A percentile compares a stretch with the other conserved stretches of the same genome.
Evolutionary conservation across 2,113 vertebrate species (phyloP).

Genomic region (Uria lomvia): DNA sequence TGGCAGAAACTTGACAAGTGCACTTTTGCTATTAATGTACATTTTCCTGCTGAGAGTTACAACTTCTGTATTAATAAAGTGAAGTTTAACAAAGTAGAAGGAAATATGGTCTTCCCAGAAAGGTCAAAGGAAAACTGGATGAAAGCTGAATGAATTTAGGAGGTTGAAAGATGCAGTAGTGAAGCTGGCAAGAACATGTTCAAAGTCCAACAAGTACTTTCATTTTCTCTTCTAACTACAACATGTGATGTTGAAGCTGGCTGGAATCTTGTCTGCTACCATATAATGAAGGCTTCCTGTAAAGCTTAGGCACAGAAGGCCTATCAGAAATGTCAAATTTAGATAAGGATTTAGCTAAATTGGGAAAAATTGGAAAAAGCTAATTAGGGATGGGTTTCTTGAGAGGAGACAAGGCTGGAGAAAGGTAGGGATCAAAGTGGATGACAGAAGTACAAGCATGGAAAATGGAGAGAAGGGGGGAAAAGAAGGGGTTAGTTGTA

Average conservation of each 20-base stretch:
- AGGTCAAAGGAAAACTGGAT: conserved; percentile 4
- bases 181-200: not conserved
- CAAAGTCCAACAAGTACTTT: not conserved
- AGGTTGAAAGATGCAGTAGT: not conserved
- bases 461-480: not conserved
- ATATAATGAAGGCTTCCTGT: not conserved
- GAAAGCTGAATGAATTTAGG: not conserved
- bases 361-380: not conserved
- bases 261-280: not conserved
- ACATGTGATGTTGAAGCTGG: not conserved
- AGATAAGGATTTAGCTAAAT: not conserved
- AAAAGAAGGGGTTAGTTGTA: not conserved
- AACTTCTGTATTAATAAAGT: not conserved
- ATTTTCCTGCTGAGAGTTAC: not conserved
- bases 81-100: not conserved
- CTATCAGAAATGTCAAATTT: not conserved
- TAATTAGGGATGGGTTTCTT: not conserved
- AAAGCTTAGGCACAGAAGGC: not conserved
- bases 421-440: not conserved
- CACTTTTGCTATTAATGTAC: not conserved
- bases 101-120: not conserved
- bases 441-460: not conserved
- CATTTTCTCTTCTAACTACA: not conserved
- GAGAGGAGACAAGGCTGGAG: not conserved
- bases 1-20: not conserved